Percentiles rank a stretch among this genome's conserved stretches.
Conservation (phyloP, 2,888 invertebrate species). For the Podotricha telesiphe region DNA sequence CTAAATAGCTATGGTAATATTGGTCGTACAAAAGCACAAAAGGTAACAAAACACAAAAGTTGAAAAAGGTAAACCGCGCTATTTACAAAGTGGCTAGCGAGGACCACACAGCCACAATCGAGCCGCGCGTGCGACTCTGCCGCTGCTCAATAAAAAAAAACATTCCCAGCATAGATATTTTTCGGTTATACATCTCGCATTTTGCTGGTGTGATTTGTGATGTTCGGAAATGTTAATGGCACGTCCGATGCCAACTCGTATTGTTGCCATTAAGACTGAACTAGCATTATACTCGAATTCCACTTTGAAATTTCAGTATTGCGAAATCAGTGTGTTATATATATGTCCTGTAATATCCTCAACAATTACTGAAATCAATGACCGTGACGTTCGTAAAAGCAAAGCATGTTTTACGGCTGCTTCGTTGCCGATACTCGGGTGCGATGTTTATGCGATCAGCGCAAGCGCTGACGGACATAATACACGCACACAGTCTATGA, state of each 20-base stretch:
- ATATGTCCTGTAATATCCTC: background rate
- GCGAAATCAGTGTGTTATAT: conserved; percentile 2
- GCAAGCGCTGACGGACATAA: conserved; percentile 69
- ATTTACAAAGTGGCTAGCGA: conserved; percentile 84
- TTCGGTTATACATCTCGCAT: conserved; percentile 82
- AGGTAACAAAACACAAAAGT: conserved; percentile 84
- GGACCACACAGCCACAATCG: conserved; percentile 84
- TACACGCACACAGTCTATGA: conserved; percentile 73
- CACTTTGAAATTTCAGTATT: background rate
- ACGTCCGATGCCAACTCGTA: conserved; percentile 56
- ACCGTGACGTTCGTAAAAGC: conserved; percentile 65
- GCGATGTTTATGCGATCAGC: conserved; percentile 72
- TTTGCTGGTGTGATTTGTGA: conserved; percentile 83
- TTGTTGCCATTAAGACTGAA: conserved; percentile 16
- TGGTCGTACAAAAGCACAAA: conserved; percentile 84
- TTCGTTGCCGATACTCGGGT: conserved; percentile 43
- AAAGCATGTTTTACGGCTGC: conserved; percentile 58
- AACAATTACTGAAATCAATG: conserved; percentile 35
- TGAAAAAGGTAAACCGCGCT: conserved; percentile 84
- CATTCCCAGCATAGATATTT: conserved; percentile 80
- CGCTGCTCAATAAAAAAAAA: conserved; percentile 72
- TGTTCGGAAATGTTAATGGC: conserved; percentile 81
- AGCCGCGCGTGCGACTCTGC: conserved; percentile 81
- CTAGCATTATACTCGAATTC: background rate
- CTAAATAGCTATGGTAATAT: conserved; percentile 84